Evolutionary conservation across 2,797 vertebrate genomes (phyloP).

Genomic region (Hoplostethus mediterraneus): DNA sequence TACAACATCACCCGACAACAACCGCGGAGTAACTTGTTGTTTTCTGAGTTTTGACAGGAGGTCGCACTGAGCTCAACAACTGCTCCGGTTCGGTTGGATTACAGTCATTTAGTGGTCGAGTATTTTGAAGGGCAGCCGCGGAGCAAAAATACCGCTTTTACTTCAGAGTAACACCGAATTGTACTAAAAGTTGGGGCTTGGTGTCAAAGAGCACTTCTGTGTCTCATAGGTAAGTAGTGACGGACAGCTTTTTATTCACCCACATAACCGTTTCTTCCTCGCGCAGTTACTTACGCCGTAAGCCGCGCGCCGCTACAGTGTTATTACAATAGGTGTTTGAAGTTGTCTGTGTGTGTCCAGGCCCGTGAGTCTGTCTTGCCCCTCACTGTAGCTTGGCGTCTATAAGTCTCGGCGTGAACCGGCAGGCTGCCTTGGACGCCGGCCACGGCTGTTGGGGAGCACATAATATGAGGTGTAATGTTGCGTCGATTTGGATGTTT

Average conservation of each 20-base stretch:
- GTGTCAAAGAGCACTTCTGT: slow-evolving; percentile 45
- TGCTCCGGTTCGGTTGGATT: slow-evolving; percentile 54
- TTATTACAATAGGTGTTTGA: slow-evolving; percentile 63
- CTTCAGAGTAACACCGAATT: slow-evolving; percentile 1
- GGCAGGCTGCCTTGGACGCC: slow-evolving; percentile 48
- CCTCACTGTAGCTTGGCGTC: slow-evolving; percentile 77
- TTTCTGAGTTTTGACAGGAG: slow-evolving; percentile 59
- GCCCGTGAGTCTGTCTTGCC: slow-evolving; percentile 24
- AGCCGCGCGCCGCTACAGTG: slow-evolving; percentile 40
- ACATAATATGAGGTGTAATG: slow-evolving; percentile 54
- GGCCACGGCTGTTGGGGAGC: slow-evolving; percentile 63
- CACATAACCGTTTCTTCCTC: not conserved
- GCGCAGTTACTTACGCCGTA: slow-evolving; percentile 31
- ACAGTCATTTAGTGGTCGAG: slow-evolving; percentile 23
- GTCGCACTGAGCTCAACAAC: slow-evolving; percentile 46
- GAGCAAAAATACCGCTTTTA: not conserved
- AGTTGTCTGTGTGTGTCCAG: slow-evolving; percentile 44
- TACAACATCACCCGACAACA: not conserved
- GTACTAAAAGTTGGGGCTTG: slow-evolving; percentile 50
- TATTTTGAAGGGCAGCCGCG: slow-evolving; percentile 18
- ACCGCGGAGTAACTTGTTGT: slow-evolving; percentile 31
- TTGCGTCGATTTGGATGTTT: slow-evolving; percentile 60
- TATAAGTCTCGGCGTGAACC: slow-evolving; percentile 73
- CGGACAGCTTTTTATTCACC: slow-evolving; percentile 22
- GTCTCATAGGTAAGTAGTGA: slow-evolving; percentile 77